These are phyloP conservation scores for Junonia oenone DNA, from an alignment of 2,888 invertebrate species.

Conservation along the genomic window DNA sequence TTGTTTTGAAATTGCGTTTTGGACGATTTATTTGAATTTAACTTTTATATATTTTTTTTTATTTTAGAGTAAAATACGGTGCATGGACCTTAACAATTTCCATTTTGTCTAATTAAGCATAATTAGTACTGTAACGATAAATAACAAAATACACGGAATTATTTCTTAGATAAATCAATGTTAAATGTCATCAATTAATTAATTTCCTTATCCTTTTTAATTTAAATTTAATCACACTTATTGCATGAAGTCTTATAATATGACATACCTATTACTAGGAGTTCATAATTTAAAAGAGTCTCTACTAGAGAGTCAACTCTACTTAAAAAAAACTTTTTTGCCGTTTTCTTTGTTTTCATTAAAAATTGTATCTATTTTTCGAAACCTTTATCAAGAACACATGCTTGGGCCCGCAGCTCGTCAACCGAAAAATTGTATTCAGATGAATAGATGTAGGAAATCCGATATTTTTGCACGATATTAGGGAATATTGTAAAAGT, in stretches of 20 bases:
- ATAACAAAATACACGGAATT: too few species aligned
- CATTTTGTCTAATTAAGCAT: too few species aligned
- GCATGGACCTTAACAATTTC: too few species aligned
- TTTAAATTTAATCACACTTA: too few species aligned
- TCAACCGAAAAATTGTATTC: conserved; percentile 49
- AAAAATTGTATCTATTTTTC: conserved; percentile 7
- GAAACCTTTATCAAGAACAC: conserved; percentile 54
- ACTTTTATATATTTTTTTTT: too few species aligned
- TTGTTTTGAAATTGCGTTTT: neutral
- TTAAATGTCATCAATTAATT: too few species aligned
- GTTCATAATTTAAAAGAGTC: neutral
- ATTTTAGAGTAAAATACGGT: too few species aligned
- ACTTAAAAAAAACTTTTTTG: neutral
- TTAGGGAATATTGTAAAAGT: conserved; percentile 67
- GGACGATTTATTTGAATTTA: neutral
- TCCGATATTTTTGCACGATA: conserved; percentile 70
- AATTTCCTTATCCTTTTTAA: too few species aligned
- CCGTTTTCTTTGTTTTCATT: conserved; percentile 4
- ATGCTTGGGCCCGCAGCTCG: conserved; percentile 55
- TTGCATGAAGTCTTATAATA: neutral
- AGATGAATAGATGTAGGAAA: conserved; percentile 44
- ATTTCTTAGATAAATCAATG: too few species aligned
- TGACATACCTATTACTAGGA: neutral
- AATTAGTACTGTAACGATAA: too few species aligned
- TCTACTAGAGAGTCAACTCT: neutral